Percentiles rank a stretch among this genome's conserved stretches.
Evolutionary conservation across 2,797 vertebrate species (phyloP).

Genomic region (Amniataba percoides): DNA sequence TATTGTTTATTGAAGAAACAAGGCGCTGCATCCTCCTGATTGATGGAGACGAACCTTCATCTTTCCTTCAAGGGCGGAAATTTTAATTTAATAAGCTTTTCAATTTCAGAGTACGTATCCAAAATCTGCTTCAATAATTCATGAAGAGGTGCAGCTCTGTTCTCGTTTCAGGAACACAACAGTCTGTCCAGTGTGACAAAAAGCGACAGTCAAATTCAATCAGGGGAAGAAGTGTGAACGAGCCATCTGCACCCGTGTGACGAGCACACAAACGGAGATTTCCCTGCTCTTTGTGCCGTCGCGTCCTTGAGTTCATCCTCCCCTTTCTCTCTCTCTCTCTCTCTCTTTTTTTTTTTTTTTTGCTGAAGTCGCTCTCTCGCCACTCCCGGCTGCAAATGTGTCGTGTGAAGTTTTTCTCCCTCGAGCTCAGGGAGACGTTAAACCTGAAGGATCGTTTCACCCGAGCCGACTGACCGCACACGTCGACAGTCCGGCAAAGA

Average conservation of each 20-base stretch:
- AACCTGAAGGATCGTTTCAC: slow-evolving; percentile 40
- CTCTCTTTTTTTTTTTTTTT: neutral
- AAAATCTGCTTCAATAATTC: slow-evolving; percentile 11
- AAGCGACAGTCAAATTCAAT: slow-evolving; percentile 35
- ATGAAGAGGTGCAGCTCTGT: slow-evolving; percentile 16
- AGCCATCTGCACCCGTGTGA: slow-evolving; percentile 39
- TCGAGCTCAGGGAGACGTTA: slow-evolving; percentile 17
- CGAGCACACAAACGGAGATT: neutral
- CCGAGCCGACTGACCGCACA: neutral
- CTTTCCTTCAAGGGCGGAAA: neutral
- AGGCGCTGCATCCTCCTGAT: neutral
- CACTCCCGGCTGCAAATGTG: slow-evolving; percentile 17
- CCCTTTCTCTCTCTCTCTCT: neutral
- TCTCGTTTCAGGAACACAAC: slow-evolving; percentile 2
- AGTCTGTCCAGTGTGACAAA: slow-evolving; percentile 16
- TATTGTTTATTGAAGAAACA: neutral
- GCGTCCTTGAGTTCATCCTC: slow-evolving; percentile 53
- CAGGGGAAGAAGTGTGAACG: slow-evolving; percentile 39
- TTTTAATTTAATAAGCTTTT: neutral
- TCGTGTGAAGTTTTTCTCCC: slow-evolving; percentile 32
- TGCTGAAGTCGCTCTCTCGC: neutral
- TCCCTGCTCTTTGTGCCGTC: slow-evolving; percentile 18
- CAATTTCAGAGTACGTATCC: no score
- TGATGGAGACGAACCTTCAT: neutral
- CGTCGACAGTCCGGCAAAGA: neutral